Evolutionary conservation across 2,113 vertebrate genomes (phyloP).

Genomic region (Oryzias celebensis): DNA sequence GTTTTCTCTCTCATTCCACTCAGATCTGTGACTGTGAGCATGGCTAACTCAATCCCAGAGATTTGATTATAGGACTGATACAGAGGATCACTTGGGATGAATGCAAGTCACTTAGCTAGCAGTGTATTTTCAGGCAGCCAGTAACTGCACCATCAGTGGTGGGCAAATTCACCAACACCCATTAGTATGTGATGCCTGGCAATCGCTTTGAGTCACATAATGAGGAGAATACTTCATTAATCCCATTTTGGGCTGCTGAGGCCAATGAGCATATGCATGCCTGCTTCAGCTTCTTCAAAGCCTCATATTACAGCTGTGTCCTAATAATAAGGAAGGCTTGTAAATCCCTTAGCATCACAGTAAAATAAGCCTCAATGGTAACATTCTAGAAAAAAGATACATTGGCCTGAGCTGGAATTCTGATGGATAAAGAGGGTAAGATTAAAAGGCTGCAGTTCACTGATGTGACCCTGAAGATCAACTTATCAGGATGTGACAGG

Average conservation of each 20-base stretch:
- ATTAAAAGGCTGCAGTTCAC: conserved; percentile 66
- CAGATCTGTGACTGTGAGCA: conserved; percentile 41
- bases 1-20: conserved; percentile 43
- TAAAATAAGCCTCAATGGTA: conserved; percentile 36
- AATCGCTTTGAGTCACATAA: conserved; percentile 68
- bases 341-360: conserved; percentile 28
- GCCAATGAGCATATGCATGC: conserved; percentile 43
- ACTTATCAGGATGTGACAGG: conserved; percentile 65
- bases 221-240: conserved; percentile 70
- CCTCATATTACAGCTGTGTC: conserved; percentile 39
- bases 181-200: conserved; percentile 55
- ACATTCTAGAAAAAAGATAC: conserved; percentile 38
- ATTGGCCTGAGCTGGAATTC: conserved; percentile 35
- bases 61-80: conserved; percentile 65
- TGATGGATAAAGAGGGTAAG: conserved; percentile 65
- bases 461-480: conserved; percentile 68
- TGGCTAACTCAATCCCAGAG: conserved; percentile 52
- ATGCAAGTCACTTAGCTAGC: conserved; percentile 56
- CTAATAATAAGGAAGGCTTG: conserved; percentile 31
- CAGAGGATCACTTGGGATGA: conserved; percentile 54
- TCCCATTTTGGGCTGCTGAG: conserved; percentile 62
- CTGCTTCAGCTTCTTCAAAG: conserved; percentile 56
- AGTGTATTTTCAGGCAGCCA: conserved; percentile 60
- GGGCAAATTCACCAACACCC: conserved; percentile 55
- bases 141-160: conserved; percentile 60